phyloP scores from a whole-genome alignment of 2,888 invertebrate species.

The Rhagonycha fulva region DNA sequence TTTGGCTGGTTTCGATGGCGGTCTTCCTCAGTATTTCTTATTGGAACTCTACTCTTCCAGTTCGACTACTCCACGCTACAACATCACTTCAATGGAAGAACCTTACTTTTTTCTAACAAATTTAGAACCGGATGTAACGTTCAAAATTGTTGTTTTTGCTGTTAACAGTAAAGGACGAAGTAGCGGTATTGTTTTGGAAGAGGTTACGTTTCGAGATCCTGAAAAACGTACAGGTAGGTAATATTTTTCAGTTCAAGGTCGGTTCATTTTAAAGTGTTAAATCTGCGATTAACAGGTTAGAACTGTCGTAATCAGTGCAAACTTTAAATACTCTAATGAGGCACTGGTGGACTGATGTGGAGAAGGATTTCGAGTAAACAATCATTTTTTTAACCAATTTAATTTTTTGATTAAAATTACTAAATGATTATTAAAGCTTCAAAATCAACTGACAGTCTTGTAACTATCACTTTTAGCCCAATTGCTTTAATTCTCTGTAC shows the following conservation, averaged over 20 bases:
- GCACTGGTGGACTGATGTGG: too few relatives aligned
- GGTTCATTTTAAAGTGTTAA: too few relatives aligned
- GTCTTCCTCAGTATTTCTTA: slow-evolving; percentile 83
- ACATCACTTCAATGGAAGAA: slow-evolving; percentile 67
- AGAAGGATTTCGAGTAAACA: too few relatives aligned
- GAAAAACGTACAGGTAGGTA: slow-evolving; percentile 75
- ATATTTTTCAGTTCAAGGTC: background rate
- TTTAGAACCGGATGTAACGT: slow-evolving; percentile 78
- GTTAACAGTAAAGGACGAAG: slow-evolving; percentile 84
- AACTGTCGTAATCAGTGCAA: too few relatives aligned
- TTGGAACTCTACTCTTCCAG: slow-evolving; percentile 71
- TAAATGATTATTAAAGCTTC: background rate
- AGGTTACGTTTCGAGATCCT: slow-evolving; percentile 78
- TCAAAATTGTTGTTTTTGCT: slow-evolving; percentile 76
- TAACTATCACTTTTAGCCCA: too few relatives aligned
- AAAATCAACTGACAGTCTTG: too few relatives aligned
- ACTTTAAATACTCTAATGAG: too few relatives aligned
- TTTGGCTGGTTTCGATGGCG: slow-evolving; percentile 85
- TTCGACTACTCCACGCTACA: slow-evolving; percentile 59
- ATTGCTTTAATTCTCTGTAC: too few relatives aligned
- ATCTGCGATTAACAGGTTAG: too few relatives aligned
- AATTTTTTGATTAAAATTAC: background rate
- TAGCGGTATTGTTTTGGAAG: slow-evolving; percentile 70
- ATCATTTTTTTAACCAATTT: background rate
- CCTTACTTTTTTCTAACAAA: slow-evolving; percentile 78